Evolutionary conservation across 1,140 invertebrate species (phyloP).

Genomic region (Nomia melanderi): DNA sequence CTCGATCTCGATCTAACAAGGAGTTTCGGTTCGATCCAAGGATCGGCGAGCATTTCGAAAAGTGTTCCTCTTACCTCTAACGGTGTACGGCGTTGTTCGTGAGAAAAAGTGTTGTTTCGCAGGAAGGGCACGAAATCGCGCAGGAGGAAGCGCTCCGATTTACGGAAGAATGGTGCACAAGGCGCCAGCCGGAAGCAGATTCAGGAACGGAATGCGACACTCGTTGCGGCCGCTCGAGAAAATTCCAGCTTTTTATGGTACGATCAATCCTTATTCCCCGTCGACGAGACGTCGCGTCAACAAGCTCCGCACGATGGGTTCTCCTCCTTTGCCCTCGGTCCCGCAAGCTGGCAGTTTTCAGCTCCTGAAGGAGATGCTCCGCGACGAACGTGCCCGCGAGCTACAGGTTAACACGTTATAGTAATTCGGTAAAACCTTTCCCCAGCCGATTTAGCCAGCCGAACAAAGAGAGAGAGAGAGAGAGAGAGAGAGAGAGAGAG

Average conservation of each 20-base stretch:
- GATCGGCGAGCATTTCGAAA: too few species aligned
- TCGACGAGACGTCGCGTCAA: slow-evolving; percentile 67
- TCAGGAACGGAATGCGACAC: slow-evolving; percentile 73
- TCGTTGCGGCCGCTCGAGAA: slow-evolving; percentile 79
- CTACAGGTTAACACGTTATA: slow-evolving; percentile 72
- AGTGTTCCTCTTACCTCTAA: too few species aligned
- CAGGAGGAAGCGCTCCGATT: slow-evolving; percentile 77
- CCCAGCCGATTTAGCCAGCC: too few species aligned
- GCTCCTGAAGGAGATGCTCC: slow-evolving; percentile 83
- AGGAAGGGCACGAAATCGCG: slow-evolving; percentile 62
- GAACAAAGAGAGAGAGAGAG: too few species aligned
- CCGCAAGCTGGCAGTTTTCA: slow-evolving; percentile 85
- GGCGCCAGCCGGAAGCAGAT: slow-evolving; percentile 79
- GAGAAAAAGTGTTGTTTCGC: slow-evolving; percentile 32
- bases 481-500: too few species aligned
- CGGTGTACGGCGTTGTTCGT: too few species aligned
- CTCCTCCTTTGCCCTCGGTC: slow-evolving; percentile 64
- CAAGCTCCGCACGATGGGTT: slow-evolving; percentile 69
- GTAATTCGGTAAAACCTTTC: too few species aligned
- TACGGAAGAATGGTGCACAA: slow-evolving; percentile 85
- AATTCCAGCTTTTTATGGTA: slow-evolving; percentile 78
- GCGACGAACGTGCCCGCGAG: slow-evolving; percentile 85
- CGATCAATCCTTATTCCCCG: slow-evolving; percentile 73
- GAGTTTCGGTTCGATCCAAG: too few species aligned
- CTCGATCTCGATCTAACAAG: too few species aligned